Conservation (phyloP, 2,113 vertebrate species). For the Thamnophis sirtalis region DNA sequence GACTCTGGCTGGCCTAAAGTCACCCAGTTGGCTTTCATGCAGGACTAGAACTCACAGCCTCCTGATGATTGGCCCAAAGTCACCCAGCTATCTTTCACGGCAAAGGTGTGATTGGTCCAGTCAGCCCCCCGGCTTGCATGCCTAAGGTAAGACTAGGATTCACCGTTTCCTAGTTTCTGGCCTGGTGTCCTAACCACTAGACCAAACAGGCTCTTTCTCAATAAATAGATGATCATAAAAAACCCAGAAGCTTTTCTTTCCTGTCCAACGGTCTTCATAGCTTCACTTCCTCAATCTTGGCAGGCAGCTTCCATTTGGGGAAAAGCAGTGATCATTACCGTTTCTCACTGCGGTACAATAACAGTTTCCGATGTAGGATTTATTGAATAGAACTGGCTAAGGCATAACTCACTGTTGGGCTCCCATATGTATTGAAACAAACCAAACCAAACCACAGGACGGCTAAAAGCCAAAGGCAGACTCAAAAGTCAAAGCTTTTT, state of each 20-base stretch:
- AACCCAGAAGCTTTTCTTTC: not conserved
- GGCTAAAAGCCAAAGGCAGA: not conserved
- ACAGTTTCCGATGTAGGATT: not conserved
- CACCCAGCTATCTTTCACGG: no score
- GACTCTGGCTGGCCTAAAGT: no score
- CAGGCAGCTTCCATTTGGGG: not conserved
- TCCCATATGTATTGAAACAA: not conserved
- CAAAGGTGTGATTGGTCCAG: no score
- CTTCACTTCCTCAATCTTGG: not conserved
- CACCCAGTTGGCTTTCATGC: no score
- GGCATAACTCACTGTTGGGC: not conserved
- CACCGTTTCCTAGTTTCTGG: no score
- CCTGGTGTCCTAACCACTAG: no score
- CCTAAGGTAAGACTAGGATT: no score
- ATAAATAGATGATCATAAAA: not conserved
- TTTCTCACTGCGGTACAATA: not conserved
- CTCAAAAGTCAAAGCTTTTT: not conserved
- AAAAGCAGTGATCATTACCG: not conserved
- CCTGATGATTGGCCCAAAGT: no score
- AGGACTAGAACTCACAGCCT: no score
- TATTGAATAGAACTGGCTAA: not conserved
- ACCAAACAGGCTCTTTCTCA: not conserved
- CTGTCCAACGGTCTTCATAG: not conserved
- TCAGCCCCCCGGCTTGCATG: no score
- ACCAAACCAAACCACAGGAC: not conserved